phyloP scores from a whole-genome alignment of 2,888 invertebrate species.

The Papilio demoleus region DNA sequence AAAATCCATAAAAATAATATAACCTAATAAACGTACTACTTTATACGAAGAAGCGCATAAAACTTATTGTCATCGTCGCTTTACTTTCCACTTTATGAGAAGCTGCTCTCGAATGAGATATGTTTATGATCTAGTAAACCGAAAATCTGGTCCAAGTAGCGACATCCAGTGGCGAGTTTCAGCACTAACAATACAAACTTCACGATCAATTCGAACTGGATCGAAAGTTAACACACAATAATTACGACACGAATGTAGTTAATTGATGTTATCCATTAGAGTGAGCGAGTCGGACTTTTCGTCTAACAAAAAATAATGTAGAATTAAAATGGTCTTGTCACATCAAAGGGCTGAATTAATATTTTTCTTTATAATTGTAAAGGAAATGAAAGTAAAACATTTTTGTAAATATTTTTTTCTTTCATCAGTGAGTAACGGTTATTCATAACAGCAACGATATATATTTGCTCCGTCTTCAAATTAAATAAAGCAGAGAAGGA shows the following conservation, averaged over 20 bases:
- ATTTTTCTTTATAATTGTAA: slow-evolving; percentile 5
- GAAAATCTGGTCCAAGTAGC: slow-evolving; percentile 2
- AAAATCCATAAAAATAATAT: slow-evolving; percentile 21
- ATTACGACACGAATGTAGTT: background rate
- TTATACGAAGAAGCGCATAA: slow-evolving; percentile 16
- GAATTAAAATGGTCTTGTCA: slow-evolving; percentile 14
- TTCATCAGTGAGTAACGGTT: background rate
- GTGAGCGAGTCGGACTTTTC: background rate
- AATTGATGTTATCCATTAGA: background rate
- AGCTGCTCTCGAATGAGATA: slow-evolving; percentile 1
- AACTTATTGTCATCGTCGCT: slow-evolving; percentile 16
- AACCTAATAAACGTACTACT: slow-evolving; percentile 19
- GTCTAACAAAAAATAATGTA: background rate
- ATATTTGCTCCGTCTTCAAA: background rate
- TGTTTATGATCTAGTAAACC: background rate
- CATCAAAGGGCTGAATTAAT: slow-evolving; percentile 7
- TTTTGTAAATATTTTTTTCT: background rate
- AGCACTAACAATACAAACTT: background rate
- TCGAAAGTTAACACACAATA: background rate
- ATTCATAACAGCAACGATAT: background rate
- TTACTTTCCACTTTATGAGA: slow-evolving; percentile 4
- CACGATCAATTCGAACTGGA: background rate
- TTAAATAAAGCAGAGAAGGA: slow-evolving; percentile 4
- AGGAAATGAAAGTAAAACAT: background rate
- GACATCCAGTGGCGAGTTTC: background rate